Evolutionary conservation across 2,888 invertebrate genomes (phyloP).

Genomic region (Nyleta sp.): DNA sequence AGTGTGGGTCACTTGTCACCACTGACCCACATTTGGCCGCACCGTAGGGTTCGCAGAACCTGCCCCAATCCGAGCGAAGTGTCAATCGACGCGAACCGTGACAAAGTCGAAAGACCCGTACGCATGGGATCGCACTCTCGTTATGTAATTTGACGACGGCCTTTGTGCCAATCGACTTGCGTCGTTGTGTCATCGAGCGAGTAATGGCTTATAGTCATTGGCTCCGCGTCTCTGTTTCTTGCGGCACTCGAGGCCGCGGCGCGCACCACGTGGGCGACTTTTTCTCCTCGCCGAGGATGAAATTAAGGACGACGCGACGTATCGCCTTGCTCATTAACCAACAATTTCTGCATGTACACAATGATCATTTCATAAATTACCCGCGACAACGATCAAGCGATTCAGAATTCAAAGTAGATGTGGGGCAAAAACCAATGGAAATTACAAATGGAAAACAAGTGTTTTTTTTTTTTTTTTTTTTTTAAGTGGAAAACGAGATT

Average conservation of each 20-base stretch:
- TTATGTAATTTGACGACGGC: slow-evolving; percentile 43
- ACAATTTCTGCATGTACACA: slow-evolving; percentile 35
- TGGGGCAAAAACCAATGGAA: no score
- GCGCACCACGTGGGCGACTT: slow-evolving; percentile 51
- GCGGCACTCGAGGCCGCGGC: slow-evolving; percentile 40
- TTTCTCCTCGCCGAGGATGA: slow-evolving; percentile 49
- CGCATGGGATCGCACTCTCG: slow-evolving; percentile 19
- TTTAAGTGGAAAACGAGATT: no score
- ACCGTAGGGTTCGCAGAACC: slow-evolving; percentile 18
- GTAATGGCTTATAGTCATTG: slow-evolving; percentile 28
- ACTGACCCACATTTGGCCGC: slow-evolving; percentile 38
- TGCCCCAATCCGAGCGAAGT: slow-evolving; percentile 1
- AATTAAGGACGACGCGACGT: slow-evolving; percentile 56
- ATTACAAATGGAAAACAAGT: background rate
- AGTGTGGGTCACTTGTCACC: slow-evolving; percentile 27
- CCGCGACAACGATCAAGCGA: slow-evolving; percentile 5
- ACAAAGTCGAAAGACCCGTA: background rate
- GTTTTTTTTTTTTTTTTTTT: no score
- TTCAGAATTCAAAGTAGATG: no score
- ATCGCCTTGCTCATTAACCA: slow-evolving; percentile 51
- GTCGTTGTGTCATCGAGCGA: slow-evolving; percentile 43
- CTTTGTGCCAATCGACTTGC: slow-evolving; percentile 53
- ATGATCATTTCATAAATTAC: slow-evolving; percentile 40
- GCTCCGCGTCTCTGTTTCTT: slow-evolving; percentile 26
- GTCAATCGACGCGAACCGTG: slow-evolving; percentile 20